Percentiles rank a stretch among this genome's conserved stretches.
phyloP scores from a whole-genome alignment of 2,888 invertebrate species.

The Ophion costatus region DNA sequence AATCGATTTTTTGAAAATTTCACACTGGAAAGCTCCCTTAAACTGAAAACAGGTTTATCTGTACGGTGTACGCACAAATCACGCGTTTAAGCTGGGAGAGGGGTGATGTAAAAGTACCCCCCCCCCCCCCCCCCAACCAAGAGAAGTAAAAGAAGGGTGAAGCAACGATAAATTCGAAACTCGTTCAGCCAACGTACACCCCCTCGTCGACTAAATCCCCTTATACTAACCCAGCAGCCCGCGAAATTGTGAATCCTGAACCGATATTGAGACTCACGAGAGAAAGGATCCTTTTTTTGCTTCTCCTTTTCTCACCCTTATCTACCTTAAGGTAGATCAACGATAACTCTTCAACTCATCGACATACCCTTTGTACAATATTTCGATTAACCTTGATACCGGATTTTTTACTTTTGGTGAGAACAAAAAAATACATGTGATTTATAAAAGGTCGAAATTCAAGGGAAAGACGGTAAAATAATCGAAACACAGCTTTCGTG shows the following conservation, averaged over 20 bases:
- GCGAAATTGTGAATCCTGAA: constrained; percentile 49
- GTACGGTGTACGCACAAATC: background rate
- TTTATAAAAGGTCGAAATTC: no score
- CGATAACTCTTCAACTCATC: no score
- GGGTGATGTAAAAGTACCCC: constrained; percentile 30
- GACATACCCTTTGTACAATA: no score
- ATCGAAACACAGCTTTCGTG: no score
- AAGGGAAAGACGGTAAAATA: no score
- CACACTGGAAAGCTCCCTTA: no score
- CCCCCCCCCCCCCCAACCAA: constrained; percentile 36
- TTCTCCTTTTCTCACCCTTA: constrained; percentile 51
- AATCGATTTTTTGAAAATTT: no score
- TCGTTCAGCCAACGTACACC: constrained; percentile 52
- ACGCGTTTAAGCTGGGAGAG: constrained; percentile 16
- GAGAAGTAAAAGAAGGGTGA: constrained; percentile 54
- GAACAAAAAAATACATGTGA: no score
- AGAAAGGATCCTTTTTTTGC: constrained; percentile 4
- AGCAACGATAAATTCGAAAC: constrained; percentile 65
- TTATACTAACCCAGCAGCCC: constrained; percentile 29
- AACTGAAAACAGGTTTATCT: background rate
- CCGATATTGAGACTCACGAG: constrained; percentile 40
- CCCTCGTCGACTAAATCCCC: constrained; percentile 14
- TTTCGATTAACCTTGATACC: no score
- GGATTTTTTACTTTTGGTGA: no score
- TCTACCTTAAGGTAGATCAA: constrained; percentile 34